Conservation (phyloP, 2,888 invertebrate species). For the Xylophagus ater region DNA sequence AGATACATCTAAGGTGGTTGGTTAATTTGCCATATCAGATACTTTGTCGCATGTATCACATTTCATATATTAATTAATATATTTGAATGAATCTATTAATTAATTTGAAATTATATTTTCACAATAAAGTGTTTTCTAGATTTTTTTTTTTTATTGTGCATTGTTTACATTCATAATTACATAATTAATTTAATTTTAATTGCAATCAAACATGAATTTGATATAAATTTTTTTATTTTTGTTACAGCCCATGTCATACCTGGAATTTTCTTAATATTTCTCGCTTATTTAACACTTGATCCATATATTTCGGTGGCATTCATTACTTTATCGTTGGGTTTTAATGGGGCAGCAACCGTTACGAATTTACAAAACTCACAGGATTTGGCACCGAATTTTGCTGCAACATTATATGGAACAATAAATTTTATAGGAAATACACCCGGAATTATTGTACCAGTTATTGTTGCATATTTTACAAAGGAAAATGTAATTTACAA, state of each 20-base stretch:
- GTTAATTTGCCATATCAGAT: too few species aligned
- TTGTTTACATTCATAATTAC: slow-evolving; percentile 30
- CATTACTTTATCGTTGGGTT: slow-evolving; percentile 57
- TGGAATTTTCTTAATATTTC: slow-evolving; percentile 43
- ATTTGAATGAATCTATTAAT: too few species aligned
- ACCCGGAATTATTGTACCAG: slow-evolving; percentile 59
- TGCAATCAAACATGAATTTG: slow-evolving; percentile 20
- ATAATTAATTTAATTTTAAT: slow-evolving; percentile 37
- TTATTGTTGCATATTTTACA: slow-evolving; percentile 52
- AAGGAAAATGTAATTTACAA: slow-evolving; percentile 38
- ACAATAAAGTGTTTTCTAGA: neutral
- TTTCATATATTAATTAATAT: too few species aligned
- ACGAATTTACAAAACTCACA: slow-evolving; percentile 53
- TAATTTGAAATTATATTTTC: too few species aligned
- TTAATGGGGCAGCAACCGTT: slow-evolving; percentile 51
- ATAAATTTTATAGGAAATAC: slow-evolving; percentile 61
- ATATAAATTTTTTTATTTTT: slow-evolving; percentile 21
- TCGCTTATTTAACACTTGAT: slow-evolving; percentile 52
- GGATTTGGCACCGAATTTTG: slow-evolving; percentile 63
- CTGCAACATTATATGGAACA: slow-evolving; percentile 60
- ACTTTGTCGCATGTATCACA: too few species aligned
- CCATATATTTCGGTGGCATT: slow-evolving; percentile 50
- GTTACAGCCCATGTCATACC: slow-evolving; percentile 48
- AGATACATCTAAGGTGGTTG: too few species aligned
- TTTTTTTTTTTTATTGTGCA: neutral